Base-by-base conservation (phyloP, 2,888 invertebrate genomes). In the Pseudoips prasinana region DNA sequence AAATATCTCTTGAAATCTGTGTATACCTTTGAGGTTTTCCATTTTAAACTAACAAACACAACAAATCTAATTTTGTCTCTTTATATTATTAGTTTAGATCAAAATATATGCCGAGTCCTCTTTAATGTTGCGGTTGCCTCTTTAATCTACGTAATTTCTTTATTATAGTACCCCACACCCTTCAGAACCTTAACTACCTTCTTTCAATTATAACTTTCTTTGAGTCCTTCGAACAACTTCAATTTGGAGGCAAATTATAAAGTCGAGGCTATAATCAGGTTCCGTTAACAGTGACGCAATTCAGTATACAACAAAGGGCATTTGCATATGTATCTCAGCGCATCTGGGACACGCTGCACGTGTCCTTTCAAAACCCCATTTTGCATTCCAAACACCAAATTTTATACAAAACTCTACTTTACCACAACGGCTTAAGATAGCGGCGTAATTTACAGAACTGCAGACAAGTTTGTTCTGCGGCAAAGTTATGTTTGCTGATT, bases 321-420 rank as follows among this genome's bases (percentile, higher is more conserved):
- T 86, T 86, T 83, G 81, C 86, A 85, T 83, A 74, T 67, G 73
- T 76, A 69, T 78, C 72, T 66, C 65, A 68, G 71, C 76, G 77
- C 81, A 75, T 57, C 59, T 57, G 59, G 57, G 57, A 39, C 53
- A 45, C 19, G 24, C 23, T 52, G 57, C 59, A 57, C 57, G 57
- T 57, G 59, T 59, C 57, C 53, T 56, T 52, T 48, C 29, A 41
- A 41, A 32, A 40, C 22, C 25, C 40, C 35, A 39, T 48, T 36
- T 45, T 29, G 19, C 31, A 39, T 3, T 20, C 20, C 3, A 3
- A 20, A 7, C 14, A 14, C 2, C n/a, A 20, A 20, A 2, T 20
- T 20, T 7, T n/a, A 32, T 35, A 31, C 8, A 1, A 57, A 35
- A 37, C 17, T 23, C n/a, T 39, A 56, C 46, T 41, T 33, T 58